phyloP scores from a whole-genome alignment of 2,888 invertebrate genomes.

The Rosalia funebris region DNA sequence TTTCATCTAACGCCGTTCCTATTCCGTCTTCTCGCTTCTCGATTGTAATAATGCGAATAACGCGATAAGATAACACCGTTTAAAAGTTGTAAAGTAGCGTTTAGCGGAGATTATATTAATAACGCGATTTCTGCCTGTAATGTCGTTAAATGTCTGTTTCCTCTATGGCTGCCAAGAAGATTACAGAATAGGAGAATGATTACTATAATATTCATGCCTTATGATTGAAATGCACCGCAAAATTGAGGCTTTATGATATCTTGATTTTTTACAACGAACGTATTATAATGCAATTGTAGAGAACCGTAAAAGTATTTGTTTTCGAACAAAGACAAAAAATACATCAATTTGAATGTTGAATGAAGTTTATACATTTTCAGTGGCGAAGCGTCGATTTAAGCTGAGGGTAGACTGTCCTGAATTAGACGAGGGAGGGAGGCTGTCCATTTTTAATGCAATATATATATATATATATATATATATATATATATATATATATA shows the following conservation, averaged over 20 bases:
- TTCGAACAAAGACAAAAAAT: too few species aligned
- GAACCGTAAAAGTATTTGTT: too few species aligned
- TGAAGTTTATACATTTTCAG: too few species aligned
- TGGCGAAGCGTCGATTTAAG: too few species aligned
- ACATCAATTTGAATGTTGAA: too few species aligned
- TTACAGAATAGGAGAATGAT: slow-evolving; percentile 21
- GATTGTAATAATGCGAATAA: slow-evolving; percentile 23
- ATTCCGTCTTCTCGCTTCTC: slow-evolving; percentile 22
- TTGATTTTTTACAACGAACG: slow-evolving; percentile 2
- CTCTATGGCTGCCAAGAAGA: slow-evolving; percentile 18
- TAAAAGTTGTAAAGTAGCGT: slow-evolving; percentile 24
- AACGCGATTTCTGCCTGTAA: slow-evolving; percentile 31
- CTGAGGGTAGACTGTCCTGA: too few species aligned
- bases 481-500: too few species aligned
- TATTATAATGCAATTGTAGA: too few species aligned
- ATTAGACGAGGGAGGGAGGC: too few species aligned
- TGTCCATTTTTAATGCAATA: too few species aligned
- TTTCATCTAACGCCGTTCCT: slow-evolving; percentile 18
- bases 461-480: too few species aligned
- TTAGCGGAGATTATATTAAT: slow-evolving; percentile 27
- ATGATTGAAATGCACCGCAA: slow-evolving; percentile 22
- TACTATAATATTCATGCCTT: slow-evolving; percentile 21
- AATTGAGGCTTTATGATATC: slow-evolving; percentile 7
- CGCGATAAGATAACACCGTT: slow-evolving; percentile 26
- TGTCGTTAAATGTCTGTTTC: slow-evolving; percentile 31